These are phyloP conservation scores for Ammodytes dubius DNA, from an alignment of 2,113 vertebrate species.

Conservation along the genomic window DNA sequence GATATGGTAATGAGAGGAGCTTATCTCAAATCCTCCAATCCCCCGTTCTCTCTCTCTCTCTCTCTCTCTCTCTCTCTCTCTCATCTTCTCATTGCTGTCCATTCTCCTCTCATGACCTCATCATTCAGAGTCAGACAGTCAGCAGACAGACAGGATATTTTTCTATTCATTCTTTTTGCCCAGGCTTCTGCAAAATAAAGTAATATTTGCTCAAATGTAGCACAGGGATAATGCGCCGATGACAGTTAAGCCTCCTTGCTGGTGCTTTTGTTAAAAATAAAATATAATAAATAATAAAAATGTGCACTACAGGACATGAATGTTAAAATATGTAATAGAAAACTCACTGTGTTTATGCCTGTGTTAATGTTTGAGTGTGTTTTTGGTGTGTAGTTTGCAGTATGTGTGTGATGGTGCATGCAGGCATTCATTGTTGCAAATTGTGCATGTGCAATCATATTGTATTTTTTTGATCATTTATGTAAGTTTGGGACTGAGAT, in stretches of 20 bases:
- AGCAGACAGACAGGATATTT: background rate
- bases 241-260: slow-evolving; percentile 17
- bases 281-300: background rate
- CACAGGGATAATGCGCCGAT: slow-evolving; percentile 17
- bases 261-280: slow-evolving; percentile 24
- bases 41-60: background rate
- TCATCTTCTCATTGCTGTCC: slow-evolving; percentile 13
- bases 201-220: slow-evolving; percentile 15
- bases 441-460: slow-evolving; percentile 47
- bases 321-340: slow-evolving; percentile 14
- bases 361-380: slow-evolving; percentile 28
- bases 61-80: background rate
- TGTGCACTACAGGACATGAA: slow-evolving; percentile 3
- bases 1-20: slow-evolving; percentile 70
- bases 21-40: slow-evolving; percentile 67
- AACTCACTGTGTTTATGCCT: slow-evolving; percentile 1
- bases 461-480: slow-evolving; percentile 41
- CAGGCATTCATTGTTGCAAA: slow-evolving; percentile 15
- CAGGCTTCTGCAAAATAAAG: slow-evolving; percentile 41
- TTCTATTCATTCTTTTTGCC: slow-evolving; percentile 20
- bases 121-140: slow-evolving; percentile 28
- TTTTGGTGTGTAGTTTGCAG: background rate
- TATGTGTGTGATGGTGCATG: slow-evolving; percentile 31
- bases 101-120: slow-evolving; percentile 38
- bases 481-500: slow-evolving; percentile 12